Base-by-base conservation (phyloP, 2,113 vertebrate genomes). In the Pluvianellus socialis region DNA sequence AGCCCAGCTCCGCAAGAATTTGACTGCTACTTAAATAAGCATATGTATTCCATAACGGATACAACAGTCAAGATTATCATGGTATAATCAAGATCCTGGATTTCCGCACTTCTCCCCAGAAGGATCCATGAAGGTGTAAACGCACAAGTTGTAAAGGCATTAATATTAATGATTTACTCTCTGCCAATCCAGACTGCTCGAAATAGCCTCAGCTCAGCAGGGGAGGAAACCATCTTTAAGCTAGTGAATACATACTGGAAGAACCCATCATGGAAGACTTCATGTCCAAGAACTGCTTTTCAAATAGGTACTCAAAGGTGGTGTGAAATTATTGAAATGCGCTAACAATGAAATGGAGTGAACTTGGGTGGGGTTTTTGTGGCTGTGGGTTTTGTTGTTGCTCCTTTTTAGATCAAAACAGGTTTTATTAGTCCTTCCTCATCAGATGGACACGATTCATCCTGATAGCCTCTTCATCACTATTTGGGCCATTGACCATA, bases 151-250 rank as follows among this genome's bases (percentile, higher is more conserved):
- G 74, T 35, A 82, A 86, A 87, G 38, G 30, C 44, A 74, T 87
- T 89, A 84, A 89, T 88, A 88, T 74, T 84, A 73, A 83, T 68
- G 42, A 67, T 90, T 73, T 91, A 76, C 35, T 17, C 15, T 79
- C 44, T 95, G 86, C 62, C 62, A 94, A 75, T 52, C 35, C 79
- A 68, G 53, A 42, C 28, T 61, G 49, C 79, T 88, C 1, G 0
- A 86, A 92, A 94, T 88, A 96, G 67, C 56, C 88, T 79, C 33
- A 72, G 58, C 32, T 79, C 19, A 55, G 24, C 0, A 3, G 17
- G n/a, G 49, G 13, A 65, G 10, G 33, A 88, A 91, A 68, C n/a
- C 26, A 68, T 23, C 70, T 55, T 55, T 59, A 82, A 38, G 5
- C 10, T 26, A 18, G 12, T 53, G 40, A 88, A 63, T 27, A 45